Evolutionary conservation across 2,888 invertebrate genomes (phyloP).

Genomic region (Melieria omissa): DNA sequence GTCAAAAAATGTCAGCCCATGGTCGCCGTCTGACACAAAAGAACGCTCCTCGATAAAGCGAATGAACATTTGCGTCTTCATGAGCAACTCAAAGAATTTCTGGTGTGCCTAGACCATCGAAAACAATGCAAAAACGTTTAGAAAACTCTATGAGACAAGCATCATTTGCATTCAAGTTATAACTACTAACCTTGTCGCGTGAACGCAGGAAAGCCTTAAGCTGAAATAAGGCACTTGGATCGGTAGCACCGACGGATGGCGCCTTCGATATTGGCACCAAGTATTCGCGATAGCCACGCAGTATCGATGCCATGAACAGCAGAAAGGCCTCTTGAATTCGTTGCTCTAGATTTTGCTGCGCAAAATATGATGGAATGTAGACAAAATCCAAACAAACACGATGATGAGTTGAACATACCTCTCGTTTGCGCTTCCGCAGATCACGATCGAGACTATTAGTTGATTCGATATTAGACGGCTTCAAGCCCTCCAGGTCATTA

Average conservation of each 20-base stretch:
- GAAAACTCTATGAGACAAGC: background rate
- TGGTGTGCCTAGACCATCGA: constrained; percentile 72
- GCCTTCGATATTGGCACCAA: constrained; percentile 93
- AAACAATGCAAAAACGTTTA: constrained; percentile 11
- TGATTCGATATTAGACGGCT: constrained; percentile 67
- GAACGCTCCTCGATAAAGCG: constrained; percentile 98
- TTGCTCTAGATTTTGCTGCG: constrained; percentile 84
- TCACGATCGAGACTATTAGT: constrained; percentile 82
- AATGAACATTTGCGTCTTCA: constrained; percentile 97
- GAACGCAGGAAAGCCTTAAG: constrained; percentile 89
- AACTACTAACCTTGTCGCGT: constrained; percentile 77
- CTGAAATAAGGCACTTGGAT: constrained; percentile 94
- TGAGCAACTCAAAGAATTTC: constrained; percentile 88
- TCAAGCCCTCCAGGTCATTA: constrained; percentile 77
- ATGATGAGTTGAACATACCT: constrained; percentile 59
- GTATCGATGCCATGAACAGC: constrained; percentile 91
- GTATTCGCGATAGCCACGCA: constrained; percentile 89
- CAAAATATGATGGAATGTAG: no score
- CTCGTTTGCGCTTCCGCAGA: constrained; percentile 82
- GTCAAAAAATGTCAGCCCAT: constrained; percentile 95
- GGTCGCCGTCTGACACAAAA: constrained; percentile 98
- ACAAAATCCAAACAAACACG: no score
- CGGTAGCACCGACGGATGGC: constrained; percentile 93
- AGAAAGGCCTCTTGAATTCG: constrained; percentile 98
- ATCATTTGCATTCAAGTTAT: no score